These are phyloP conservation scores for Dascyllus trimaculatus DNA, from an alignment of 2,113 vertebrate genomes.

Conservation along the genomic window DNA sequence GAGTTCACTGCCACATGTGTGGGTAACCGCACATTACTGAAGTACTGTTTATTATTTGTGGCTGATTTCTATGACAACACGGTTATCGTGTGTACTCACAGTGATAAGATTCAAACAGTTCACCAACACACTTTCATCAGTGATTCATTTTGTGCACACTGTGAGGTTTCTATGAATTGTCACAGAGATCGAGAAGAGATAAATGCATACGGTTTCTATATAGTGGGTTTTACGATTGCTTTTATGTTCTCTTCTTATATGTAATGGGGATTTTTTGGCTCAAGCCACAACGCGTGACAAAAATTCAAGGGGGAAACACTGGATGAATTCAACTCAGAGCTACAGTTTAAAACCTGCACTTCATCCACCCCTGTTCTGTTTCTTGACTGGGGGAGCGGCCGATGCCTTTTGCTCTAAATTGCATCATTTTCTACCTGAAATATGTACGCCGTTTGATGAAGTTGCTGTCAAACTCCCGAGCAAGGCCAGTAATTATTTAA, in stretches of 20 bases:
- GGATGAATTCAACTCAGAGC: constrained; percentile 24
- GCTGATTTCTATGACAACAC: constrained; percentile 1
- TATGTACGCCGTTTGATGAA: constrained; percentile 19
- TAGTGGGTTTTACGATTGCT: constrained; percentile 21
- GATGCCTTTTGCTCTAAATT: constrained; percentile 25
- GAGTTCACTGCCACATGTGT: constrained; percentile 18
- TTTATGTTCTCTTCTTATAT: constrained; percentile 37
- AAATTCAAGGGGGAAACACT: constrained; percentile 49
- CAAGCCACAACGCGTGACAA: constrained; percentile 40
- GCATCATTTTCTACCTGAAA: constrained; percentile 31
- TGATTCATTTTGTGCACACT: constrained; percentile 19
- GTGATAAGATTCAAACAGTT: constrained; percentile 28
- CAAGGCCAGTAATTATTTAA: constrained; percentile 34
- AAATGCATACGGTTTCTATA: constrained; percentile 33
- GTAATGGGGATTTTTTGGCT: constrained; percentile 50
- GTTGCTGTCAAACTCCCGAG: constrained; percentile 27
- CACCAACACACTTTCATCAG: background rate
- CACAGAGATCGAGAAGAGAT: constrained; percentile 35
- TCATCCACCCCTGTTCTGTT: constrained; percentile 10
- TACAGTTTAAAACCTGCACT: constrained; percentile 36
- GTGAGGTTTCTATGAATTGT: constrained; percentile 39
- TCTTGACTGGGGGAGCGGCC: constrained; percentile 1
- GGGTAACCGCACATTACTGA: constrained; percentile 20
- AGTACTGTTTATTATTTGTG: constrained; percentile 28
- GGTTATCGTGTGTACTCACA: background rate